Evolutionary conservation across 1,140 invertebrate genomes (phyloP).

Genomic region (Drosophila carrolli): DNA sequence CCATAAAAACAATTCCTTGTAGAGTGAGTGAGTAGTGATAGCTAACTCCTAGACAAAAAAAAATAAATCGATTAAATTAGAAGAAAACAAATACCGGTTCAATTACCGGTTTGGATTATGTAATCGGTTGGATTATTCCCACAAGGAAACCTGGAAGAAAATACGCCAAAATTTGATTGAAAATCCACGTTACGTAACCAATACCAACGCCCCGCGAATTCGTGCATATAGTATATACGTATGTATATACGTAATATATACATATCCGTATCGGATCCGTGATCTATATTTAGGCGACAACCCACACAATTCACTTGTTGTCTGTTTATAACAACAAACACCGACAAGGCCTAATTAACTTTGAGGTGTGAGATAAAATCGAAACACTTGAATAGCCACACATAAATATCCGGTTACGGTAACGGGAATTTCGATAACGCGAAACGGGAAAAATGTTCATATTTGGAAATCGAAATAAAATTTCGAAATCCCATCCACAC

Average conservation of each 20-base stretch:
- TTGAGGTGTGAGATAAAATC: constrained; percentile 52
- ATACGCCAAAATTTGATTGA: constrained; percentile 33
- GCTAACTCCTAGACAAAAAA: neutral
- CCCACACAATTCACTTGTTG: constrained; percentile 79
- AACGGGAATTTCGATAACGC: constrained; percentile 52
- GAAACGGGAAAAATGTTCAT: constrained; percentile 57
- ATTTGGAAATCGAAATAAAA: constrained; percentile 56
- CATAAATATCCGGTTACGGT: constrained; percentile 74
- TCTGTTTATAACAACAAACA: constrained; percentile 61
- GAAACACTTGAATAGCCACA: constrained; percentile 27
- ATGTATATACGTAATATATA: constrained; percentile 19
- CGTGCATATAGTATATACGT: constrained; percentile 19
- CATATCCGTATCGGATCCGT: constrained; percentile 53
- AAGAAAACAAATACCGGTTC: constrained; percentile 1
- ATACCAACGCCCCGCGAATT: constrained; percentile 67
- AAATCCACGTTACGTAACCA: constrained; percentile 73
- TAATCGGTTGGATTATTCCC: constrained; percentile 34
- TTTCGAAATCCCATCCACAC: constrained; percentile 35
- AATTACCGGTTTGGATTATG: constrained; percentile 32
- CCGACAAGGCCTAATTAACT: constrained; percentile 64
- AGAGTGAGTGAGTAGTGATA: constrained; percentile 26
- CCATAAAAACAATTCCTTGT: neutral
- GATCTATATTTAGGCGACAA: constrained; percentile 81
- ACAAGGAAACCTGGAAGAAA: constrained; percentile 9
- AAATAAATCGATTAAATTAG: neutral